These are phyloP conservation scores for Pogonus chalceus DNA, from an alignment of 1,140 invertebrate species.

Conservation along the genomic window DNA sequence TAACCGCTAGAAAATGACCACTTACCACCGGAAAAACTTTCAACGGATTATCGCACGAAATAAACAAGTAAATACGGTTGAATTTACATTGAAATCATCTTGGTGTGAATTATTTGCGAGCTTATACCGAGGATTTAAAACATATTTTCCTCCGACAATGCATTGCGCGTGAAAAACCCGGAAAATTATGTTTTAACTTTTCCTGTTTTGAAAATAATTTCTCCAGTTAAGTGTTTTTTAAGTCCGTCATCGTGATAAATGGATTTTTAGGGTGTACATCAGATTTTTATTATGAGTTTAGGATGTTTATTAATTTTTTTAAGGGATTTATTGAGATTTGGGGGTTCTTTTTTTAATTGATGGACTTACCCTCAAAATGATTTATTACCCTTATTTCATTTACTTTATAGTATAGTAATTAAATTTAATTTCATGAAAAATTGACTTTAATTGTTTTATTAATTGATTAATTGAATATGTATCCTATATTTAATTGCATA, in stretches of 20 bases:
- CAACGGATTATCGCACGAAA: background rate
- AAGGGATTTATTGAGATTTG: background rate
- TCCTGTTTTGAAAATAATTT: background rate
- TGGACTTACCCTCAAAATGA: background rate
- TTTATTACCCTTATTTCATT: background rate
- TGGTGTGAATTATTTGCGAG: background rate
- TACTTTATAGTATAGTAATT: too few relatives aligned
- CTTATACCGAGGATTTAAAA: too few relatives aligned
- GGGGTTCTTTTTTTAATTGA: background rate
- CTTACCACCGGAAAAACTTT: background rate
- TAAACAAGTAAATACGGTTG: background rate
- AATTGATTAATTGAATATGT: too few relatives aligned
- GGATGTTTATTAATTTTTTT: background rate
- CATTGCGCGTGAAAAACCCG: background rate
- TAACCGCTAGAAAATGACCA: constrained; percentile 1
- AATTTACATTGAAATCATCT: background rate
- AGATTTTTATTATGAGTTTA: background rate
- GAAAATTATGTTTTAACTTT: constrained; percentile 3
- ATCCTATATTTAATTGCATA: too few relatives aligned
- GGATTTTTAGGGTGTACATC: background rate
- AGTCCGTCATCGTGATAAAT: background rate
- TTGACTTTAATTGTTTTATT: too few relatives aligned
- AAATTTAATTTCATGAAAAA: too few relatives aligned
- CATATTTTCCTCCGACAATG: background rate
- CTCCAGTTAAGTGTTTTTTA: background rate